Evolutionary conservation across 2,888 invertebrate genomes (phyloP).

Genomic region (Nezara viridula): DNA sequence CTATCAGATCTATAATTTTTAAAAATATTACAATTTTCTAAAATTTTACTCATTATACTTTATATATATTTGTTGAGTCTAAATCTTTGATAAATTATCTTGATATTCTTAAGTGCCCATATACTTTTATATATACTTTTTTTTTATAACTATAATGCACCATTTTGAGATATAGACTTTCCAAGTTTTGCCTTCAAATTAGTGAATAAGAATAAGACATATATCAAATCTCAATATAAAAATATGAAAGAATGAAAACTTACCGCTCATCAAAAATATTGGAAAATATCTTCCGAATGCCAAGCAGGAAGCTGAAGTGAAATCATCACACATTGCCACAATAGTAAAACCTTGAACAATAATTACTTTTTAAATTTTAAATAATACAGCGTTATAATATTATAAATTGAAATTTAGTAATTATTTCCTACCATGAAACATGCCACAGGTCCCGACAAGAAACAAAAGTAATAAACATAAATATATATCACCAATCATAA

Average conservation of each 20-base stretch:
- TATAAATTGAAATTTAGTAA: not conserved
- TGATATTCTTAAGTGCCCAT: too few relatives aligned
- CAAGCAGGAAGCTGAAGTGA: constrained; percentile 60
- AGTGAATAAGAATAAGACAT: too few relatives aligned
- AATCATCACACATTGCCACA: constrained; percentile 59
- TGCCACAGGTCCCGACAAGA: constrained; percentile 66
- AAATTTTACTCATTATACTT: too few relatives aligned
- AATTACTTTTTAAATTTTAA: not conserved
- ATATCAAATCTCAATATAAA: not conserved
- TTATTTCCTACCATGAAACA: constrained; percentile 66
- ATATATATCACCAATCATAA: constrained; percentile 64
- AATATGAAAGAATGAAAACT: not conserved
- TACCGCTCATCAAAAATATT: constrained; percentile 62
- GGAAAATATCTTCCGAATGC: constrained; percentile 63
- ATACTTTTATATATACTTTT: too few relatives aligned
- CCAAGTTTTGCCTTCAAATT: too few relatives aligned
- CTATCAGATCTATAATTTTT: too few relatives aligned
- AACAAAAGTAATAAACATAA: constrained; percentile 65
- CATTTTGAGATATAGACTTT: too few relatives aligned
- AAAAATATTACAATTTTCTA: too few relatives aligned
- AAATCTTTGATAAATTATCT: too few relatives aligned
- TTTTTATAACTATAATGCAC: too few relatives aligned
- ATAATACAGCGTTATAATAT: not conserved
- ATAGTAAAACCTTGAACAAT: constrained; percentile 60
- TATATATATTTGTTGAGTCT: too few relatives aligned